A percentile compares a stretch with the other conserved stretches of the same genome.
These are phyloP conservation scores for Pterostichus madidus DNA, from an alignment of 2,888 invertebrate species.

Conservation along the genomic window DNA sequence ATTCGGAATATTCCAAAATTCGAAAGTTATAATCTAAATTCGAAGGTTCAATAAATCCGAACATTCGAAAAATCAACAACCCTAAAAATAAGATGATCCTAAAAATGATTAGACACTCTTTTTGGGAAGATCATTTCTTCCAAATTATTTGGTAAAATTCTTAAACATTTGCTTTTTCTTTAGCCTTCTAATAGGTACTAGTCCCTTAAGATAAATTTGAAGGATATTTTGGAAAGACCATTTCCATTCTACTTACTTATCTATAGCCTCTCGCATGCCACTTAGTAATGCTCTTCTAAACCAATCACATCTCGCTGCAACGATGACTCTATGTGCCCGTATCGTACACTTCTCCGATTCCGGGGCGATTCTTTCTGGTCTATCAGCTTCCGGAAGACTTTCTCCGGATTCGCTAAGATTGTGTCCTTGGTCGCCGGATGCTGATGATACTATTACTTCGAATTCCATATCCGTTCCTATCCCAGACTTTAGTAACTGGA, in stretches of 20 bases:
- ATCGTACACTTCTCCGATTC: slow-evolving; percentile 75
- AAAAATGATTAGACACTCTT: not conserved
- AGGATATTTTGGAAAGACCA: not conserved
- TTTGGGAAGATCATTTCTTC: too few species aligned
- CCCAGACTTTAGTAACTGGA: slow-evolving; percentile 79
- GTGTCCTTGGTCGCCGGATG: slow-evolving; percentile 49
- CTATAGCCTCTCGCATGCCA: slow-evolving; percentile 86
- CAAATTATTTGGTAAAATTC: too few species aligned
- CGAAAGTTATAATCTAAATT: too few species aligned
- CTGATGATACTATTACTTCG: slow-evolving; percentile 77
- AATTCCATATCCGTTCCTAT: slow-evolving; percentile 84
- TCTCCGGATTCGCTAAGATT: slow-evolving; percentile 59
- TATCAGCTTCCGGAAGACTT: slow-evolving; percentile 22
- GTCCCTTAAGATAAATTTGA: too few species aligned
- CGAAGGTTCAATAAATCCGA: too few species aligned
- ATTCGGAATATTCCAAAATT: too few species aligned
- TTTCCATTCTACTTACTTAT: slow-evolving; percentile 82
- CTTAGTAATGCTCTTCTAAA: slow-evolving; percentile 84
- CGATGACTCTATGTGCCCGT: slow-evolving; percentile 83
- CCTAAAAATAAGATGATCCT: too few species aligned
- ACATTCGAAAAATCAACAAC: too few species aligned
- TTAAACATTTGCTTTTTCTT: too few species aligned
- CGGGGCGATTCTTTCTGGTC: not conserved
- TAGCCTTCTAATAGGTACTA: too few species aligned
- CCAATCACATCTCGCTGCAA: slow-evolving; percentile 85